Evolutionary conservation across 1,140 invertebrate genomes (phyloP), one percentile per base, ranked within the genome.

Genomic region (Drosophila tropicalis): DNA sequence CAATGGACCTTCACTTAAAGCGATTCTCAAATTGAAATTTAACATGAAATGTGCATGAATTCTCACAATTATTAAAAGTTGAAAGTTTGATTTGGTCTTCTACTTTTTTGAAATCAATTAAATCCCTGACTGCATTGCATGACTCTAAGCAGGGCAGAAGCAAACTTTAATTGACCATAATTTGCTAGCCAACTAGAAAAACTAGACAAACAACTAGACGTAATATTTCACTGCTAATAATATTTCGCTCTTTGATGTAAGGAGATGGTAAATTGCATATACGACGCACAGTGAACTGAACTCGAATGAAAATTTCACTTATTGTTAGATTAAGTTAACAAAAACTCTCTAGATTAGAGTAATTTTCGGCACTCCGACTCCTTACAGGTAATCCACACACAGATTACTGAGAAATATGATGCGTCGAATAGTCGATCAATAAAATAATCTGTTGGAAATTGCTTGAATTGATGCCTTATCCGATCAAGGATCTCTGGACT

Each of bases 1-100:
- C 72, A 68, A 76, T 72, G 61, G 61, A 69, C 72, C 54, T 36
- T 32, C 32, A 58, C 29, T 58, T 58, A 58, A 58, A 58, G 32
- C 32, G 22, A 51, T 51, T 10, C 44, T 10, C 17, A 2, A 51
- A 22, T 51, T n/a, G 0, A 51, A 51, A 51, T 51, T 51, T 15
- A 51, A 51, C 44, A 51, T 12, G 17, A 51, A 51, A 51, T 51
- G 44, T 51, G 44, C 12, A 22, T 3, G 17, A 19, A 51, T 51
- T 51, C 44, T n/a, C 44, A 51, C 44, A 51, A 51, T 51, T 4
- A 19, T 36, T 19, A 39, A 17, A 58, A 36, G n/a, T 56, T 58
- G 19, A 1, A 36, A 17, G 15, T 17, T 39, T 5, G 1, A 5
- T 29, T 6, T 6, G 0, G 0, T 29, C 29, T 29, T 29, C 0